Conservation (phyloP, 2,797 vertebrate species). For the Acanthornis magna region DNA sequence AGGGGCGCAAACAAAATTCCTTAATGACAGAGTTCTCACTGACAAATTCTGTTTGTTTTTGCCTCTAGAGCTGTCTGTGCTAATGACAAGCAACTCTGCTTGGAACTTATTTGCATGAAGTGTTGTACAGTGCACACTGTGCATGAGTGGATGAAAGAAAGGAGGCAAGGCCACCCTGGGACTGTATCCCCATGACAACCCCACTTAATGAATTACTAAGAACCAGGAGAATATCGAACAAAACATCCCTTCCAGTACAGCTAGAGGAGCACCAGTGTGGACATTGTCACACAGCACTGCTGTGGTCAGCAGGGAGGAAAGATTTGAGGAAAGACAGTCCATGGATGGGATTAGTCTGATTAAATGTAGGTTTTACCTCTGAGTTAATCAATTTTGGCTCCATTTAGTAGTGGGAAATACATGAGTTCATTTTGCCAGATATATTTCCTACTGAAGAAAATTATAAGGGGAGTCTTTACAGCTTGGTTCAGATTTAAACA, state of each 20-base stretch:
- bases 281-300: neutral
- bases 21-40: constrained; percentile 31
- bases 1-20: constrained; percentile 24
- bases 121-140: neutral
- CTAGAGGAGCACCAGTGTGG: neutral
- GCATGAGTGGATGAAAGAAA: neutral
- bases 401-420: neutral
- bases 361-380: neutral
- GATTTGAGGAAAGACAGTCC: neutral
- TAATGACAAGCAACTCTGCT: constrained; percentile 25
- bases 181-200: constrained; percentile 35
- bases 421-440: neutral
- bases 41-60: constrained; percentile 46
- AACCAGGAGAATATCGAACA: neutral
- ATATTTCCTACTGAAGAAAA: neutral
- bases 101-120: constrained; percentile 40
- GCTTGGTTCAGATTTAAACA: neutral
- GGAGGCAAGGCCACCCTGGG: neutral
- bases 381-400: neutral
- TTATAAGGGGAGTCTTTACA: neutral
- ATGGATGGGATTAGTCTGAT: neutral
- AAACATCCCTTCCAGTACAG: neutral
- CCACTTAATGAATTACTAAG: neutral
- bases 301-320: neutral
- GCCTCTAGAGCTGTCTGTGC: neutral